phyloP scores from a whole-genome alignment of 2,797 vertebrate species.

The Liparis tanakae region DNA sequence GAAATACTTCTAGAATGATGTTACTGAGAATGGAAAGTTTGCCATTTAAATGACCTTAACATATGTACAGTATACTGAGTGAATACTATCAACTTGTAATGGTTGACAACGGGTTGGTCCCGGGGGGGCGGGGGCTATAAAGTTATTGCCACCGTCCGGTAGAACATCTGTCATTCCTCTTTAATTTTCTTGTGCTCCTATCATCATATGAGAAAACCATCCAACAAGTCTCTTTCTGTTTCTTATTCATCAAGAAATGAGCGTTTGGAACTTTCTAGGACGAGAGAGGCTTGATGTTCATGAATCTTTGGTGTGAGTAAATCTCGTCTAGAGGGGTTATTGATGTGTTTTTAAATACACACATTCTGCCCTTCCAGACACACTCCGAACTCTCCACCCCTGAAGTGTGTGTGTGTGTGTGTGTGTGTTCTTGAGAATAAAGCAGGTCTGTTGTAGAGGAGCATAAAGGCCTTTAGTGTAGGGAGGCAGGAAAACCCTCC shows the following conservation, averaged over 20 bases:
- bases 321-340: background rate
- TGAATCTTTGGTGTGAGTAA: background rate
- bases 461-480: background rate
- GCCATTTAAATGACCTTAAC: too few species aligned
- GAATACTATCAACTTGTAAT: too few species aligned
- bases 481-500: constrained; percentile 12
- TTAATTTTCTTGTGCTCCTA: too few species aligned
- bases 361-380: background rate
- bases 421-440: background rate
- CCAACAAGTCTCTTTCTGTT: background rate
- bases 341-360: background rate
- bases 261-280: constrained; percentile 3
- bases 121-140: too few species aligned
- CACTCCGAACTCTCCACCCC: background rate
- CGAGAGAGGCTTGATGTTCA: background rate
- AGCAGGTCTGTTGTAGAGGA: background rate
- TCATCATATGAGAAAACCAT: too few species aligned
- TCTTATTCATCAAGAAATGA: background rate
- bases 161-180: too few species aligned
- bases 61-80: too few species aligned
- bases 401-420: background rate
- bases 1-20: background rate
- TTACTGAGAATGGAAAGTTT: too few species aligned
- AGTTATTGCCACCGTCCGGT: too few species aligned
- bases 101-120: too few species aligned